A percentile compares a stretch with the other conserved stretches of the same genome.
Conservation (phyloP, 2,797 vertebrate species). For the Serranus cabrilla region DNA sequence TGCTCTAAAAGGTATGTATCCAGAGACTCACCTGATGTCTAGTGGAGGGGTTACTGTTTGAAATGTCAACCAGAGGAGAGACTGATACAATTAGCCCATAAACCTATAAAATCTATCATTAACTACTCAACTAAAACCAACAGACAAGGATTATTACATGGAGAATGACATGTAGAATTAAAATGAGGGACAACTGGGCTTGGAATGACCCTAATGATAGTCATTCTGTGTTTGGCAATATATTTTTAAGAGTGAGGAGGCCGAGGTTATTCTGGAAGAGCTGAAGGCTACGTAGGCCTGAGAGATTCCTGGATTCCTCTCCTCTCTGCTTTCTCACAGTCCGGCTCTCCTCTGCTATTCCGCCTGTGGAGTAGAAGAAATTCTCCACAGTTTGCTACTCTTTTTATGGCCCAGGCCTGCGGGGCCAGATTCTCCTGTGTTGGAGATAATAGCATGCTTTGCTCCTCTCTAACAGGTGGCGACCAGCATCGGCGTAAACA, state of each 20-base stretch:
- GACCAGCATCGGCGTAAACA: slow-evolving; percentile 80
- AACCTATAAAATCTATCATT: slow-evolving; percentile 39
- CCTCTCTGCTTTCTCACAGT: slow-evolving; percentile 71
- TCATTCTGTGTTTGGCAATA: slow-evolving; percentile 71
- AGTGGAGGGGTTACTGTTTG: slow-evolving; percentile 15
- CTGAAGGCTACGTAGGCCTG: slow-evolving; percentile 71
- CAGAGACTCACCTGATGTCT: slow-evolving; percentile 12
- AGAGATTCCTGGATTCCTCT: slow-evolving; percentile 74
- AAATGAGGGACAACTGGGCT: slow-evolving; percentile 55
- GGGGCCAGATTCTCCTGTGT: slow-evolving; percentile 84
- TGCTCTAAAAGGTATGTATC: slow-evolving; percentile 40
- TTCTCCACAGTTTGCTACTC: slow-evolving; percentile 64
- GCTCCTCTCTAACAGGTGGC: slow-evolving; percentile 84
- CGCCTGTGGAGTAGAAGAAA: slow-evolving; percentile 64
- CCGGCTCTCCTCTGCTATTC: slow-evolving; percentile 45
- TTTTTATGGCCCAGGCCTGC: slow-evolving; percentile 84
- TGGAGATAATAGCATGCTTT: slow-evolving; percentile 86
- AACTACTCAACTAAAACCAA: slow-evolving; percentile 47
- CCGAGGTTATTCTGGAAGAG: slow-evolving; percentile 63
- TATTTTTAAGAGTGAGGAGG: slow-evolving; percentile 74
- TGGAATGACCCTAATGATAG: slow-evolving; percentile 78
- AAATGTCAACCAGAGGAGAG: slow-evolving; percentile 37
- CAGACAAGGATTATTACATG: slow-evolving; percentile 39
- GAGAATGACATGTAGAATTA: slow-evolving; percentile 45
- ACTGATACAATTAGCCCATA: slow-evolving; percentile 16